Evolutionary conservation across 2,797 vertebrate species (phyloP), one percentile per base, ranked within the genome.

Genomic region (Bovichtus variegatus): DNA sequence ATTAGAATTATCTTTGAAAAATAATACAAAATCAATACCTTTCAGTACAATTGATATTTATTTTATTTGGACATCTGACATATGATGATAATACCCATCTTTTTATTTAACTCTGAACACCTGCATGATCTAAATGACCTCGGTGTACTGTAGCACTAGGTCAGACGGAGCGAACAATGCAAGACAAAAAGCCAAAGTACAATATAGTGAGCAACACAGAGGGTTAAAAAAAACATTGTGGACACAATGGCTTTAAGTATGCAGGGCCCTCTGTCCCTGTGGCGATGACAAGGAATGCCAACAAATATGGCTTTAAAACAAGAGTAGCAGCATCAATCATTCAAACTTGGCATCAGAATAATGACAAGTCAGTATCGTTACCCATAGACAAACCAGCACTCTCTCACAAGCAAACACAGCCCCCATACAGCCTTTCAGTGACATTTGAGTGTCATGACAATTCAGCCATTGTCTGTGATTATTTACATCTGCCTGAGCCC

Each of bases 381-480:
- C 44, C 75, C 72, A 65, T 63, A 74, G 88, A 86, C 78, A 87
- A 85, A 86, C 64, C 74, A 60, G 7, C 75, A 21, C 66, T 41
- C 31, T 54, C 66, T 54, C 66, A 66, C 38, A 46, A 74, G 74
- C 74, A 90, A 93, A 93, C 87, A 81, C 69, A 65, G 43, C 50
- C 79, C 57, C 49, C 25, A 53, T 19, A 10, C 46, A 75, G 43
- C 55, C 70, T 72, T 41, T 74, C 10, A 16, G 38, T 77, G 81
- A 85, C 65, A 65, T 87, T 77, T 76, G 49, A 73, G 80, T 81
- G 84, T 86, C 72, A 51, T 55, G 73, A 89, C 89, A 90, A 80
- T 85, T 53, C 65, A 76, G 18, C 77, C 64, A 87, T 86, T 92
- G 85, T 92, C 74, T 50, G 53, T 49, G 68, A 36, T 79, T 84